These are phyloP conservation scores for Tiliqua scincoides DNA, from an alignment of 2,113 vertebrate species.

Conservation along the genomic window DNA sequence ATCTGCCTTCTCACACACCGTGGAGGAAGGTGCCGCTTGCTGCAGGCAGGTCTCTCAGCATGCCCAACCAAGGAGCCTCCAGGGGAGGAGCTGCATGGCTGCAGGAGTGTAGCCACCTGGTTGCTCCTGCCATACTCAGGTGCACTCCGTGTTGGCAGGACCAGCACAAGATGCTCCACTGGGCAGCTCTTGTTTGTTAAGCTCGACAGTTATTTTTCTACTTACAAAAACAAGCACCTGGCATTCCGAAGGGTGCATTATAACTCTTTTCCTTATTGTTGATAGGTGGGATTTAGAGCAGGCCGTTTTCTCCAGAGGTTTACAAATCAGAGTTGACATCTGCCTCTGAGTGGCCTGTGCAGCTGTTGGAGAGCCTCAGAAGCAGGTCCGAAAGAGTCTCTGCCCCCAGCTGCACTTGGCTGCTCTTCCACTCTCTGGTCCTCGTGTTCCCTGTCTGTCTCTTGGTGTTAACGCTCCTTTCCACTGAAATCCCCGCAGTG, in stretches of 20 bases:
- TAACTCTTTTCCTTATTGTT: fast-evolving
- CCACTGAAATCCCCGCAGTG: neutral
- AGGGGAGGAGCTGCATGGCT: neutral
- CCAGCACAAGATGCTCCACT: slow-evolving; percentile 47
- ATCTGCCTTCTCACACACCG: fast-evolving
- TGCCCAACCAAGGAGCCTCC: fast-evolving
- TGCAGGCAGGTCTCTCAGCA: fast-evolving
- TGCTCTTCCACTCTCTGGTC: too few relatives aligned
- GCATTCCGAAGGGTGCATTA: neutral
- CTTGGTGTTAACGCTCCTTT: slow-evolving; percentile 33
- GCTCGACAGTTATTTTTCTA: slow-evolving; percentile 43
- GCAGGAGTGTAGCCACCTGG: fast-evolving
- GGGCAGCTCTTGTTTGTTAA: slow-evolving; percentile 46
- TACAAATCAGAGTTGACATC: neutral
- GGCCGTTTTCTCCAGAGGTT: too few relatives aligned
- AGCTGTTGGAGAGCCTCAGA: too few relatives aligned
- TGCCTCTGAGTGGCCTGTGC: too few relatives aligned
- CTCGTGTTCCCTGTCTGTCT: slow-evolving; percentile 31
- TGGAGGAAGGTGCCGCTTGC: neutral
- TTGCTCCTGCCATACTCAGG: slow-evolving; percentile 16
- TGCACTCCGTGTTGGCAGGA: slow-evolving; percentile 63
- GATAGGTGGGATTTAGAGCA: slow-evolving; percentile 42
- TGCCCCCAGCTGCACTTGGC: too few relatives aligned
- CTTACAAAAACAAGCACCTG: slow-evolving; percentile 42
- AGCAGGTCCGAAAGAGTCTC: too few relatives aligned